Percentiles rank a stretch among this genome's conserved stretches.
Evolutionary conservation across 2,113 vertebrate species (phyloP).

Genomic region (Tachuris rubrigastra): DNA sequence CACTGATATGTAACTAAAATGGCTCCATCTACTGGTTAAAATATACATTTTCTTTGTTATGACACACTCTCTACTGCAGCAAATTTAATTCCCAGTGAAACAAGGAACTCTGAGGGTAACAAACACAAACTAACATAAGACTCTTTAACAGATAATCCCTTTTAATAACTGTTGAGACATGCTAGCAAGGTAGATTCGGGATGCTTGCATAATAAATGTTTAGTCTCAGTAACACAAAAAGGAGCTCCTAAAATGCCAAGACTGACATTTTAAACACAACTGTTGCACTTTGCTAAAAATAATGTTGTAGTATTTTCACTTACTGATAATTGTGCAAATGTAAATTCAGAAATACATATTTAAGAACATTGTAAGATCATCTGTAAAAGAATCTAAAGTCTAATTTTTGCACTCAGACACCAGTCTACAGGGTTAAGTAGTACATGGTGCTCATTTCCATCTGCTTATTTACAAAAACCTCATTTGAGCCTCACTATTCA

Average conservation of each 20-base stretch:
- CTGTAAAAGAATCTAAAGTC: neutral
- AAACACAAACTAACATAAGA: neutral
- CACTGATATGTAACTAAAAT: neutral
- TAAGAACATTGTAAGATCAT: neutral
- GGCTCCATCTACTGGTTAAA: constrained; percentile 48
- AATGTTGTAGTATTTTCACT: neutral
- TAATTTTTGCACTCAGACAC: neutral
- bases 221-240: neutral
- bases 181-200: neutral
- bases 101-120: neutral
- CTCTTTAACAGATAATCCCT: neutral
- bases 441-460: neutral
- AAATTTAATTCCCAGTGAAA: neutral
- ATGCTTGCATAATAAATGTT: neutral
- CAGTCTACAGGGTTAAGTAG: neutral
- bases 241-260: neutral
- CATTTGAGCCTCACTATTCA: neutral
- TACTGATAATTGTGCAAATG: neutral
- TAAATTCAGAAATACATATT: neutral
- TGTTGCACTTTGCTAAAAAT: neutral
- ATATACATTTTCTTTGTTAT: neutral
- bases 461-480: neutral
- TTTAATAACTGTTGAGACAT: neutral
- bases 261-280: neutral
- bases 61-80: neutral